Evolutionary conservation across 2,797 vertebrate species (phyloP).

Genomic region (Rhadinocentrus ornatus): DNA sequence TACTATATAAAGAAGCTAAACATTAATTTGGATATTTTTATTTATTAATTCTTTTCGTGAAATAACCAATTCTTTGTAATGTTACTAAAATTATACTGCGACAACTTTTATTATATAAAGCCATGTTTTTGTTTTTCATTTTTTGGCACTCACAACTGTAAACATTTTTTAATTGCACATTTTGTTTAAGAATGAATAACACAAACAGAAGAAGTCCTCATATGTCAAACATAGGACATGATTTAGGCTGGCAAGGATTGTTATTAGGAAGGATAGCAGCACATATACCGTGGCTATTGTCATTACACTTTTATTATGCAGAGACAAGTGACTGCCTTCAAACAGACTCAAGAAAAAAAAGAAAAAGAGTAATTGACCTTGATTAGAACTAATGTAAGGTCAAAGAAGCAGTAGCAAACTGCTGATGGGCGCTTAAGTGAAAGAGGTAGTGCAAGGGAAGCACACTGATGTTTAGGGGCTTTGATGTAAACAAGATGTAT

Average conservation of each 20-base stretch:
- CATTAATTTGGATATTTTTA: background rate
- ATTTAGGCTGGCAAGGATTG: constrained; percentile 13
- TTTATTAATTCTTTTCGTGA: background rate
- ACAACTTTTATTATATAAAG: no score
- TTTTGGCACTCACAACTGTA: no score
- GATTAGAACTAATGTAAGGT: constrained; percentile 79
- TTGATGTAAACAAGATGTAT: constrained; percentile 85
- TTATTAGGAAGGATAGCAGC: constrained; percentile 16
- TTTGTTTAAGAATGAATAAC: background rate
- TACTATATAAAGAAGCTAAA: background rate
- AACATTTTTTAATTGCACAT: no score
- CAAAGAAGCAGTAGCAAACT: constrained; percentile 52
- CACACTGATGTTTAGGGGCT: constrained; percentile 63
- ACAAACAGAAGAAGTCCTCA: background rate
- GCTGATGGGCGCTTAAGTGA: constrained; percentile 49
- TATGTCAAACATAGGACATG: constrained; percentile 1
- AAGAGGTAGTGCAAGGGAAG: constrained; percentile 34
- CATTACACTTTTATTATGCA: constrained; percentile 51
- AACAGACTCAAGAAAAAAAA: constrained; percentile 36
- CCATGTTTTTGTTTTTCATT: no score
- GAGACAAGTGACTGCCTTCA: constrained; percentile 50
- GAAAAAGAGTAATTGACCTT: constrained; percentile 50
- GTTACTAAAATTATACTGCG: background rate
- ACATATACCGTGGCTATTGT: constrained; percentile 57
- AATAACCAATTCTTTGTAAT: background rate